phyloP scores from a whole-genome alignment of 2,797 vertebrate genomes.

The Clarias pachynema region DNA sequence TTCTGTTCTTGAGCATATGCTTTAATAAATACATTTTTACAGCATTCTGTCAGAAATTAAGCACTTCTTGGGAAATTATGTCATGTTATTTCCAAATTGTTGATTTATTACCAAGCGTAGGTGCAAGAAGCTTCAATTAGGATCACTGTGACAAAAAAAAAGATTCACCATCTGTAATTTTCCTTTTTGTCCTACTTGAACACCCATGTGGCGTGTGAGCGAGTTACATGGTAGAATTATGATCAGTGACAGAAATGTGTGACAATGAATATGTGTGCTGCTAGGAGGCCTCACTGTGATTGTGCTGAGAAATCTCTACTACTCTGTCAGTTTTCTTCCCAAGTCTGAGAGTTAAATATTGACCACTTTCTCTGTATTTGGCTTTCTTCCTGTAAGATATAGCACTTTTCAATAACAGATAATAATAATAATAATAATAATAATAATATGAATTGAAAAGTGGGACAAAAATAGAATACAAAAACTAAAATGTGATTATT shows the following conservation, averaged over 20 bases:
- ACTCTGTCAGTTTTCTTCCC: background rate
- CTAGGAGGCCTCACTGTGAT: background rate
- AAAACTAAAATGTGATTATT: background rate
- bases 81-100: constrained; percentile 21
- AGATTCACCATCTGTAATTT: constrained; percentile 29
- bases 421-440: background rate
- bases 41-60: constrained; percentile 60
- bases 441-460: background rate
- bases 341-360: background rate
- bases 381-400: background rate
- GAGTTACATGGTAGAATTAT: background rate
- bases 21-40: constrained; percentile 80
- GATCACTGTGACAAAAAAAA: background rate
- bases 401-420: background rate
- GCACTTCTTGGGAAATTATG: constrained; percentile 61
- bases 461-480: background rate
- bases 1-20: constrained; percentile 71
- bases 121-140: background rate
- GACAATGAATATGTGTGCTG: background rate
- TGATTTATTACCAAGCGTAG: constrained; percentile 25
- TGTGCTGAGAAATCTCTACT: background rate
- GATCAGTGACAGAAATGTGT: constrained; percentile 25
- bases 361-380: background rate
- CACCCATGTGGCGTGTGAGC: background rate
- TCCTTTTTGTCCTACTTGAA: constrained; percentile 3